Percentiles rank a stretch among this genome's conserved stretches.
Evolutionary conservation across 2,888 invertebrate species (phyloP).

Genomic region (Platerodrilus igneus): DNA sequence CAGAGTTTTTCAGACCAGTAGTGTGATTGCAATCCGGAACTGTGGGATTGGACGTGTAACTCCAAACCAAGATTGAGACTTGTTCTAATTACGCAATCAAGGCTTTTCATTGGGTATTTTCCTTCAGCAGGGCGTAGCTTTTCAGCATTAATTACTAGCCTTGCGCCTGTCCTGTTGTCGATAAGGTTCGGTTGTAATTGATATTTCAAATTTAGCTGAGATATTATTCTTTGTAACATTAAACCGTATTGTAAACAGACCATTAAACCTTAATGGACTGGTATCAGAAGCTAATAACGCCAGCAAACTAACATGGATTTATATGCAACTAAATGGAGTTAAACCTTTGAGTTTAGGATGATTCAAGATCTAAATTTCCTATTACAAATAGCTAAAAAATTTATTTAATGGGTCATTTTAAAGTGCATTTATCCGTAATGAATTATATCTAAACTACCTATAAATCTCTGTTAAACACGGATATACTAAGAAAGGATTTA

Average conservation of each 20-base stretch:
- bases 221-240: constrained; percentile 24
- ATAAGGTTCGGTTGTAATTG: background rate
- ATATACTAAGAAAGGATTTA: too few relatives aligned
- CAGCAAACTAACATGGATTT: constrained; percentile 32
- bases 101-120: constrained; percentile 40
- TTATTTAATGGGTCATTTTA: too few relatives aligned
- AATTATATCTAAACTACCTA: too few relatives aligned
- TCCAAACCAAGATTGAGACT: constrained; percentile 39
- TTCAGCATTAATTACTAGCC: constrained; percentile 45
- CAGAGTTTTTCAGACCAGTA: constrained; percentile 35
- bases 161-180: too few relatives aligned
- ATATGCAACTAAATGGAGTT: constrained; percentile 26
- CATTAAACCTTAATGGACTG: constrained; percentile 34
- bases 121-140: constrained; percentile 38
- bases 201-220: constrained; percentile 16
- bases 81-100: constrained; percentile 50
- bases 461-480: too few relatives aligned
- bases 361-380: too few relatives aligned
- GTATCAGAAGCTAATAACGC: too few relatives aligned
- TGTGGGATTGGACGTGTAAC: constrained; percentile 39
- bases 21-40: constrained; percentile 38
- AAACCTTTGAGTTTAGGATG: constrained; percentile 16
- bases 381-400: too few relatives aligned
- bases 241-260: constrained; percentile 33
- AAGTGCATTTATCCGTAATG: too few relatives aligned